phyloP scores from a whole-genome alignment of 2,797 vertebrate species.

The Jordanella pulchra region DNA sequence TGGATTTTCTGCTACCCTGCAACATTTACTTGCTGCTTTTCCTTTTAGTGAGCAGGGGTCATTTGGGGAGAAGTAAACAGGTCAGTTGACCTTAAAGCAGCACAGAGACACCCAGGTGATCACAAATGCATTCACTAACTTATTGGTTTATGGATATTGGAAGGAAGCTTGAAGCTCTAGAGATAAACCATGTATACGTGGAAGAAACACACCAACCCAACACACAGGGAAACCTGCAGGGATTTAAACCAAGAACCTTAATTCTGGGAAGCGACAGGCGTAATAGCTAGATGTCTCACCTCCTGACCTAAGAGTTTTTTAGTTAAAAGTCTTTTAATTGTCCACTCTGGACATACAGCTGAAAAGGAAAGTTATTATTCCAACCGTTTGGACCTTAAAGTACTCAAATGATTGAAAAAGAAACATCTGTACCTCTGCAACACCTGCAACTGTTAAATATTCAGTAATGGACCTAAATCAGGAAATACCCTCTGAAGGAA shows the following conservation, averaged over 20 bases:
- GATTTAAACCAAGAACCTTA: background rate
- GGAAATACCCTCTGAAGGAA: background rate
- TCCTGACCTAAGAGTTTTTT: too few species aligned
- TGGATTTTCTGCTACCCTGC: background rate
- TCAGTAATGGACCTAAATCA: background rate
- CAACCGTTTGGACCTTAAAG: too few species aligned
- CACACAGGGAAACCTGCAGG: background rate
- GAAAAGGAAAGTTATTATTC: background rate
- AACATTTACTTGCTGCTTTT: slow-evolving; percentile 1
- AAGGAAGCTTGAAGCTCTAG: too few species aligned
- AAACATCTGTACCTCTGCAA: too few species aligned
- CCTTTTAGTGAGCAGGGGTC: background rate
- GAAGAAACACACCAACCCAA: background rate
- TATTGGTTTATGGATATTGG: background rate
- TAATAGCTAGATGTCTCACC: background rate
- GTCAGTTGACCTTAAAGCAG: background rate
- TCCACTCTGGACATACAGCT: background rate
- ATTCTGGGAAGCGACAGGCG: background rate
- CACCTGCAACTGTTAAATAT: too few species aligned
- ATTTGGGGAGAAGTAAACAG: background rate
- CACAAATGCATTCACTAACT: background rate
- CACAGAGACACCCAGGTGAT: background rate
- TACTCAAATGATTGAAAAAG: too few species aligned
- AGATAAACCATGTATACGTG: background rate
- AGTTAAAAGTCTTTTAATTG: too few species aligned